Percentiles rank a stretch among this genome's conserved stretches.
phyloP scores from a whole-genome alignment of 2,113 vertebrate species.

The Speoplatyrhinus poulsoni region DNA sequence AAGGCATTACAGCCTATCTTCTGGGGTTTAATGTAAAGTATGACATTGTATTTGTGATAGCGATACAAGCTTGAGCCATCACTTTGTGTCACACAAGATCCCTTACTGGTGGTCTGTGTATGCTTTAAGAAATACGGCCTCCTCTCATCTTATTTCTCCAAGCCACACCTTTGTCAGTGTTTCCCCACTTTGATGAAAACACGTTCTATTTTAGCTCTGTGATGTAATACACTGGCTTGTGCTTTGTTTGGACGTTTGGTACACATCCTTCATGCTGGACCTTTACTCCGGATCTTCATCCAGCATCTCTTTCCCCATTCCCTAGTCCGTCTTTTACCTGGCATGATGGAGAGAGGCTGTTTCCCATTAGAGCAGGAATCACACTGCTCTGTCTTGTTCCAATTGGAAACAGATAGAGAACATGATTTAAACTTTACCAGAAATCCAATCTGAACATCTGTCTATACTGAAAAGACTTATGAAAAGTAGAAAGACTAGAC shows the following conservation, averaged over 20 bases:
- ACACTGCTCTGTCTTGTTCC: constrained; percentile 50
- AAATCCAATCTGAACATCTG: constrained; percentile 35
- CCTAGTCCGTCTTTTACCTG: constrained; percentile 42
- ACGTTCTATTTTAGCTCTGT: too few species aligned
- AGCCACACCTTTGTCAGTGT: background rate
- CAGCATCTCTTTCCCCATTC: constrained; percentile 8
- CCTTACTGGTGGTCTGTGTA: too few species aligned
- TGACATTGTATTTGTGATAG: too few species aligned
- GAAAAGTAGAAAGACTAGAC: background rate
- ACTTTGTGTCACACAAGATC: too few species aligned
- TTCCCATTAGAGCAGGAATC: constrained; percentile 70
- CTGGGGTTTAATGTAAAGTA: too few species aligned
- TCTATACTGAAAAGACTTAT: background rate
- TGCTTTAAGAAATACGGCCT: too few species aligned
- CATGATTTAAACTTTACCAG: constrained; percentile 34
- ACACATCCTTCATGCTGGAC: constrained; percentile 23
- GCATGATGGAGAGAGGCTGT: constrained; percentile 53
- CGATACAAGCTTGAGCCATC: too few species aligned
- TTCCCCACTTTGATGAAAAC: background rate
- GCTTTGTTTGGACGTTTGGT: constrained; percentile 8
- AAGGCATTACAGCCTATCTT: too few species aligned
- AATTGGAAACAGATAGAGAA: constrained; percentile 66
- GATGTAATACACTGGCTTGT: constrained; percentile 6
- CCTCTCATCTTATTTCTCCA: too few species aligned
- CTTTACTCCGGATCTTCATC: constrained; percentile 42